Conservation (phyloP, 2,113 vertebrate genomes). For the Zapus hudsonius region DNA sequence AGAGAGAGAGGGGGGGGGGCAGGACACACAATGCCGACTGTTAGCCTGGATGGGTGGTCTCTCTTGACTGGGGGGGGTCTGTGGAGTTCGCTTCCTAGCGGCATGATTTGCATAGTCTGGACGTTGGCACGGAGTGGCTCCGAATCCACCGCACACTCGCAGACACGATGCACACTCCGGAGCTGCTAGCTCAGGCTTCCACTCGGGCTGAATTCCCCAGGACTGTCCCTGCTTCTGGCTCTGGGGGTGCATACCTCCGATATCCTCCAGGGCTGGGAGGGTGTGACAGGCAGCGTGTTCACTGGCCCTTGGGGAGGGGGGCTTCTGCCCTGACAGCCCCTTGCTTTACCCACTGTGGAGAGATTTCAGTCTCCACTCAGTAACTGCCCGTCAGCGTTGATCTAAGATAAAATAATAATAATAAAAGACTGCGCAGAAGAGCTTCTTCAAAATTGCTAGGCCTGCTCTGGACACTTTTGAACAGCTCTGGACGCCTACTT, state of each 20-base stretch:
- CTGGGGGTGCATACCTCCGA: not conserved
- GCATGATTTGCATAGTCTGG: not conserved
- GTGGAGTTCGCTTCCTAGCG: not conserved
- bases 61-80: not conserved
- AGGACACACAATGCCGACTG: not conserved
- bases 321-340: not conserved
- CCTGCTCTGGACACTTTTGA: not conserved
- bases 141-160: not conserved
- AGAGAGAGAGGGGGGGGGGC: too few relatives aligned
- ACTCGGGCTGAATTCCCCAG: not conserved
- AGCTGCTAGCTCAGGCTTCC: constrained; percentile 8
- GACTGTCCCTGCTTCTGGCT: not conserved
- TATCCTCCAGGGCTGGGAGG: not conserved
- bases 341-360: not conserved
- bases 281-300: not conserved
- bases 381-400: not conserved
- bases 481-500: not conserved
- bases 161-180: not conserved
- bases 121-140: not conserved
- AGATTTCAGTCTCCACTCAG: not conserved
- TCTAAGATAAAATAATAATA: not conserved
- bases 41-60: not conserved
- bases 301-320: not conserved
- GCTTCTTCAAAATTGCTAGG: not conserved
- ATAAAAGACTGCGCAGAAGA: not conserved